These are phyloP conservation scores for Erythrocercus mccallii DNA, from an alignment of 2,113 vertebrate species.

Conservation along the genomic window DNA sequence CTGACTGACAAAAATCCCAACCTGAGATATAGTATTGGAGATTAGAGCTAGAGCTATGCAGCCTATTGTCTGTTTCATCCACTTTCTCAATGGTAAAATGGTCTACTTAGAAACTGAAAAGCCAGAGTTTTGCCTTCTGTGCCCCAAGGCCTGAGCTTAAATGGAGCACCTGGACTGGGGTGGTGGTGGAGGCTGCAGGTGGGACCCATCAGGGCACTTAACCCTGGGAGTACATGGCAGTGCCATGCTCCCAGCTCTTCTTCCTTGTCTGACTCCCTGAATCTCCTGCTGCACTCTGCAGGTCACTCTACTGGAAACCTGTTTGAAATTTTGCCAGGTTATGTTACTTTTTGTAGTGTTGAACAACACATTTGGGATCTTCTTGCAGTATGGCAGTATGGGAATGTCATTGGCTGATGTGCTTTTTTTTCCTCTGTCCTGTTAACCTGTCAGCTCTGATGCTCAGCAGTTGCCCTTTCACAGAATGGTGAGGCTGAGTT, in stretches of 20 bases:
- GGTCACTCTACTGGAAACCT: neutral
- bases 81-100: neutral
- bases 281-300: neutral
- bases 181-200: neutral
- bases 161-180: neutral
- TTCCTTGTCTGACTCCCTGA: neutral
- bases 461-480: neutral
- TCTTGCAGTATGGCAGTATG: neutral
- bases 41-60: neutral
- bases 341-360: neutral
- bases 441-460: neutral
- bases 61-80: neutral
- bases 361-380: neutral
- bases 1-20: neutral
- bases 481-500: neutral
- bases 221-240: neutral
- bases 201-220: neutral
- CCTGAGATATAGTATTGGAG: accelerated
- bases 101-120: neutral
- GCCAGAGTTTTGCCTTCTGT: accelerated
- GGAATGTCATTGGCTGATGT: neutral
- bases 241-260: neutral
- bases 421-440: neutral
- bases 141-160: neutral
- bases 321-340: neutral